Base-by-base conservation (phyloP, 2,888 invertebrate species). In the Agrochola litura region DNA sequence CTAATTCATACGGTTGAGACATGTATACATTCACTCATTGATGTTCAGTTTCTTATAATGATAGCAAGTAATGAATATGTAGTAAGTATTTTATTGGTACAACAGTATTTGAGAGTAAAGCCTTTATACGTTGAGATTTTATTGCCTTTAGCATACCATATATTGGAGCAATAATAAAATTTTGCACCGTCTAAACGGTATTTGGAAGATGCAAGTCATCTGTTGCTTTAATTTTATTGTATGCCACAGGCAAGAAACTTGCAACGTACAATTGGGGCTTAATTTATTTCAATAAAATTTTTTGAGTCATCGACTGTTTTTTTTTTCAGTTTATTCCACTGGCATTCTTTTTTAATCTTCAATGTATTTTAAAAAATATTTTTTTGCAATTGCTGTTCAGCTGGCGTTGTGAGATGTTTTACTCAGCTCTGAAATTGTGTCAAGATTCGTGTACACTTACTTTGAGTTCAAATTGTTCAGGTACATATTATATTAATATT, bases 311-410 rank as follows among this genome's bases (percentile, higher is more conserved):
- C 30, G 10, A n/a, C 6, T 46, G 43, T 46, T 6, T 30, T 43
- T 30, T 30, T 65, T 76, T 76, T 30, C 76, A 76, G 76, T 5
- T 0, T 52, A 2, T 76, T 60, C 58, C 65, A 43, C 2, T 22
- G 1, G 4, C 12, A 4, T 65, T 60, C 8, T 3, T n/a, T 58
- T 14, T 60, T 2, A 76, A 65, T 60, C 12, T 52, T 65, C 25
- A 60, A 52, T n/a, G 30, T 52, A 43, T 76, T 10, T 6, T n/a
- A 2, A 76, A 76, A 30, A 76, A 76, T n/a, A 0, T 76, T 6
- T 76, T 14, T 30, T 52, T 76, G 25, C 76, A 76, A 76, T n/a
- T 52, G 12, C 49, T 76, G 30, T 76, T 76, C 41, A 76, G 77
- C 46, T 60, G 58, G 58, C 49, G 19, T 30, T 76, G 76, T 30